Evolutionary conservation across 2,113 vertebrate genomes (phyloP), one percentile per base, ranked within the genome.

Genomic region (Syngnathus typhle): DNA sequence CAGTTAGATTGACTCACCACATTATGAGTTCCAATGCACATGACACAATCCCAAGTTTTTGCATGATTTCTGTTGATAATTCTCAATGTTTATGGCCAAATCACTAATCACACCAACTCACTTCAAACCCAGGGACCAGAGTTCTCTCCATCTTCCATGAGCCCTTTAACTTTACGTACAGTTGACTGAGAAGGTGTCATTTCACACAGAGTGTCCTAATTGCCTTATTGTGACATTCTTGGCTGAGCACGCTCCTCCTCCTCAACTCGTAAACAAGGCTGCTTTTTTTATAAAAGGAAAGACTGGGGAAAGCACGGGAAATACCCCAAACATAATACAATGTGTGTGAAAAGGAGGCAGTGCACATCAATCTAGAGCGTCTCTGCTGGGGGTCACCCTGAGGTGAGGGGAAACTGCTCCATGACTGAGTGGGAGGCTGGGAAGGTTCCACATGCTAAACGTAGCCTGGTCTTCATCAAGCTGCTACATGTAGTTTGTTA

Each of bases 171-270:
- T 80, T 65, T 72, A 54, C 37, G 67, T 68, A 64, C 80, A 71
- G 84, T 79, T 84, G 85, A 84, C 38, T 61, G 75, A 80, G 75
- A 75, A 69, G 72, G 78, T 75, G 76, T 76, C 79, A 70, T 72
- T 75, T 83, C 74, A 68, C 79, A 89, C 85, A 85, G 87, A 87
- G 77, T 41, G n/a, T 81, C 81, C 78, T 85, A 76, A 80, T 74
- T 65, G 69, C 66, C 81, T 72, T 65, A 65, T 81, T 82, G 82
- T 73, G 66, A 55, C 82, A 74, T 79, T 73, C 72, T 84, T 78
- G 70, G 64, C 76, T 83, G 82, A 82, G 79, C 77, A 64, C 61
- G 38, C 65, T 36, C 43, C 52, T 21, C 46, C 73, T 32, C 68
- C 39, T 58, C 11, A 23, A 56, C 65, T 69, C 65, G 70, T 80